phyloP scores from a whole-genome alignment of 92 coral and sea anemone genomes.

The Actinostola sp. region DNA sequence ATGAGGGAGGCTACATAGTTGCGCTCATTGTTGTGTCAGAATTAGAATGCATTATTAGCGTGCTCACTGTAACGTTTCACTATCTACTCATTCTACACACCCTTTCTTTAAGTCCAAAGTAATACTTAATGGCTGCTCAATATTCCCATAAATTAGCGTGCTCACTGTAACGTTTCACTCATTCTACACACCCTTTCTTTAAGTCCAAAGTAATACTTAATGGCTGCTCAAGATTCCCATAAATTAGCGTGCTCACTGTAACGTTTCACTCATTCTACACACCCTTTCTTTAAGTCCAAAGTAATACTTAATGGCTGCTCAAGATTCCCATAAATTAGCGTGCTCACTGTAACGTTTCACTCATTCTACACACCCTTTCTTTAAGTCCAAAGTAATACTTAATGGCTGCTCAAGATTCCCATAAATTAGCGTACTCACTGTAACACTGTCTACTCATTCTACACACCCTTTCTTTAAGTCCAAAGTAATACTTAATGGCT shows the following conservation, averaged over 20 bases:
- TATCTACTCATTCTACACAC: slow-evolving; percentile 9
- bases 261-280: neutral
- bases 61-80: neutral
- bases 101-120: slow-evolving; percentile 53
- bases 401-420: slow-evolving; percentile 46
- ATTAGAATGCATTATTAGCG: too few species aligned
- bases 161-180: neutral
- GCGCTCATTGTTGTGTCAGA: too few species aligned
- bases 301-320: slow-evolving; percentile 61
- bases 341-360: slow-evolving; percentile 17
- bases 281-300: slow-evolving; percentile 57
- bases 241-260: slow-evolving; percentile 32
- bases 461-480: slow-evolving; percentile 56
- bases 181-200: slow-evolving; percentile 35
- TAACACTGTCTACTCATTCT: neutral
- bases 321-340: slow-evolving; percentile 27
- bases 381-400: slow-evolving; percentile 56
- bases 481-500: slow-evolving; percentile 64
- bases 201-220: slow-evolving; percentile 61
- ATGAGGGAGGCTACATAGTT: too few species aligned
- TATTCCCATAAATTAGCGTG: slow-evolving; percentile 26
- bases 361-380: slow-evolving; percentile 35
- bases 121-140: slow-evolving; percentile 59
- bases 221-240: slow-evolving; percentile 41
- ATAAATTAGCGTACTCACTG: neutral